Evolutionary conservation across 2,797 vertebrate species (phyloP), one percentile per base, ranked within the genome.

Genomic region (Sebastes trivittatus): DNA sequence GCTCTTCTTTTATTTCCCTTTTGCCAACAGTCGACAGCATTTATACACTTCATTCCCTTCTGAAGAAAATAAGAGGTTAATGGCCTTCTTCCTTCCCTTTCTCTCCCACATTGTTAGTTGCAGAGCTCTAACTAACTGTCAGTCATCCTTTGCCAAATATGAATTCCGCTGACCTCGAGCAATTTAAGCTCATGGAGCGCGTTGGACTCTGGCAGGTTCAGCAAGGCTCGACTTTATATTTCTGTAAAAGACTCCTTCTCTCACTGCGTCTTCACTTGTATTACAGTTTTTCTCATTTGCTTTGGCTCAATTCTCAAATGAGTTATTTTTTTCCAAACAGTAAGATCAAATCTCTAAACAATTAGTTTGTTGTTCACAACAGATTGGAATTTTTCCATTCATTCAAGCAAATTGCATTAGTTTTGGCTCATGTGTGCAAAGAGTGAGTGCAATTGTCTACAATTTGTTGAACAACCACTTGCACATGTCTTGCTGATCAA

Each of bases 51-150:
- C 38, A 56, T 72, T 61, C 27, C 18, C 58, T 11, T 76, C 18
- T 78, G 22, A 76, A 62, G 30, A 59, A 65, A 29, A 23, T 73
- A 34, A 56, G 46, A 59, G 75, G 62, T 78, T 78, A 83, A 76
- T 67, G 30, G 11, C 27, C 34, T 29, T 25, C 54, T 14, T 58
- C 46, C 27, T 42, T 71, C 13, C 25, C 20, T 54, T 54, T 75
- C 20, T 67, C 23, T 25, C 6, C 56, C 22, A n/a, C 68, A n/a
- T 38, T 1, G n/a, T 61, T 61, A 66, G 29, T 34, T 55, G 34
- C 58, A 73, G 14, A 77, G 58, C 59, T 69, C 14, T 49, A 79
- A 74, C 42, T 36, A 52, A 52, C 64, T 71, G 76, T 77, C 78
- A 80, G 2, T 79, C 83, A 77, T 77, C 10, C 38, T 52, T 78